Evolutionary conservation across 2,113 vertebrate species (phyloP).

Genomic region (Azemiops feae): DNA sequence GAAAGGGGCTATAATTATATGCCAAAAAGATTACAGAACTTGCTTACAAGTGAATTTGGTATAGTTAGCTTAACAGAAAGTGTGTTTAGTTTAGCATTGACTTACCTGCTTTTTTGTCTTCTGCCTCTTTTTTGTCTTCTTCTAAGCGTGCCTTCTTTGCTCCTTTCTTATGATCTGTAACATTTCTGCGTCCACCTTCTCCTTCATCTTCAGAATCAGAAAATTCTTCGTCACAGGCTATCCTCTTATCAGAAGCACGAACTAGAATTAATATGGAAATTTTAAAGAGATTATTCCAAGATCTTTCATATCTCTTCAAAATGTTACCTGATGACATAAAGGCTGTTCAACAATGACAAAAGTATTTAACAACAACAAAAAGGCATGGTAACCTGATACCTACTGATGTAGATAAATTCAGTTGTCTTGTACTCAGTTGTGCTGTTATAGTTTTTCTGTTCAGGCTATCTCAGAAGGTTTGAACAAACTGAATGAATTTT

Average conservation of each 20-base stretch:
- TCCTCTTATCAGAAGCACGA: conserved; percentile 90
- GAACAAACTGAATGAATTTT: neutral
- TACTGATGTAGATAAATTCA: neutral
- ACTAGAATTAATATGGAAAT: conserved; percentile 66
- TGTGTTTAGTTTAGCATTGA: neutral
- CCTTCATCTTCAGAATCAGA: conserved; percentile 94
- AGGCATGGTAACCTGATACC: neutral
- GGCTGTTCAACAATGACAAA: neutral
- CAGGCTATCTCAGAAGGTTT: neutral
- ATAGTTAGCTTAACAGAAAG: neutral
- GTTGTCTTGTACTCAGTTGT: neutral
- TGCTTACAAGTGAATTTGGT: neutral
- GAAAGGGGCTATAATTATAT: neutral
- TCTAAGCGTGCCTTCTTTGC: conserved; percentile 85
- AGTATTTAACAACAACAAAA: neutral
- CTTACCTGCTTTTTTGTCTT: conserved; percentile 87
- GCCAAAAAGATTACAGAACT: neutral
- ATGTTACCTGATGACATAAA: neutral
- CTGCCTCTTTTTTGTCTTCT: conserved; percentile 86
- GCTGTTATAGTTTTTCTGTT: neutral
- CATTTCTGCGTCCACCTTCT: conserved; percentile 86
- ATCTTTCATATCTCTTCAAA: neutral
- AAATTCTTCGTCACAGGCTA: conserved; percentile 93
- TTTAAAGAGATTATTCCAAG: neutral
- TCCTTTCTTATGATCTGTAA: conserved; percentile 88